A percentile compares a stretch with the other conserved stretches of the same genome.
These are phyloP conservation scores for Dermatophagoides farinae DNA, from an alignment of 1,140 invertebrate genomes.

Conservation along the genomic window DNA sequence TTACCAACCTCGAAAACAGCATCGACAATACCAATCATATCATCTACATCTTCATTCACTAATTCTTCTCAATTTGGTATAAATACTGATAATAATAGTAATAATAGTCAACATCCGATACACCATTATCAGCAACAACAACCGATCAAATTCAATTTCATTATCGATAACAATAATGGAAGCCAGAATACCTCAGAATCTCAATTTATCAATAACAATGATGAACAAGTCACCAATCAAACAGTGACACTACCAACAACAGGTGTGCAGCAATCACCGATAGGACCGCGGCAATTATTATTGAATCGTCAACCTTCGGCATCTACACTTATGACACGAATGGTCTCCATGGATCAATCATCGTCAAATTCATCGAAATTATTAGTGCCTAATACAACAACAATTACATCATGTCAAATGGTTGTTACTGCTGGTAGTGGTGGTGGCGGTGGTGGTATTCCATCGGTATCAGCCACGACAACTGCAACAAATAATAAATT, in stretches of 20 bases:
- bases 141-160: not conserved
- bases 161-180: not conserved
- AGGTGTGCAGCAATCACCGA: not conserved
- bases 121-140: conserved; percentile 1
- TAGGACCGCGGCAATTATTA: not conserved
- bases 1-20: not conserved
- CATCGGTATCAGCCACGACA: not conserved
- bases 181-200: not conserved
- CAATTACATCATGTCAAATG: not conserved
- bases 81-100: not conserved
- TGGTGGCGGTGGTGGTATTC: too few relatives aligned
- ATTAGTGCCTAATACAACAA: not conserved
- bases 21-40: not conserved
- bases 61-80: not conserved
- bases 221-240: not conserved
- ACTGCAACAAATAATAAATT: not conserved
- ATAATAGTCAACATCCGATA: not conserved
- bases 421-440: not conserved
- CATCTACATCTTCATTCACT: not conserved
- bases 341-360: too few relatives aligned
- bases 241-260: not conserved
- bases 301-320: not conserved
- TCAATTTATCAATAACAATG: not conserved
- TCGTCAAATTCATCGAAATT: too few relatives aligned
- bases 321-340: not conserved